Base-by-base conservation (phyloP, 2,888 invertebrate species). In the Tromatobia lineatoria region DNA sequence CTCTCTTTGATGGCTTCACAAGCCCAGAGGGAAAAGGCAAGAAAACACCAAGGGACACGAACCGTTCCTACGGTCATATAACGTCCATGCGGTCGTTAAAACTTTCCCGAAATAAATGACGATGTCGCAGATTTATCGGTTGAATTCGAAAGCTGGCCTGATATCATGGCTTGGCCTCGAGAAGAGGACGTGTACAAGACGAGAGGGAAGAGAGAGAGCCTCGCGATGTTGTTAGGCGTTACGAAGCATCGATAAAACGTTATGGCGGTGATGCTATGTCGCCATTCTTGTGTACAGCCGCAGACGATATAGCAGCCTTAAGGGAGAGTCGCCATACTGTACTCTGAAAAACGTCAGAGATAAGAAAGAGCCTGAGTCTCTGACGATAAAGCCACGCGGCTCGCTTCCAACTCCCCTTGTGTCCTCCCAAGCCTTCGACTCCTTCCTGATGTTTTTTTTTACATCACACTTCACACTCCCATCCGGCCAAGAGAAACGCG, bases 281-380 rank as follows among this genome's bases (percentile, higher is more conserved):
- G 38, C 23, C 34, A 38, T 25, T 20, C 23, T 38, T 75, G 42
- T 57, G 57, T 50, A 42, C 23, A 42, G 73, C 18, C 20, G 42
- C n/a, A 38, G 25, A 23, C 11, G 38, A 47, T 76, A 50, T 71
- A 61, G 8, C 47, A 18, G 1, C 54, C 11, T 13, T 54, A 54
- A 15, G 57, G 54, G 20, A 69, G n/a, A 45, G 52, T 38, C 45
- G 52, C 50, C 75, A 75, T 78, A 81, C 70, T 61, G 81, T 74
- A 78, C 70, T 78, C 64, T 74, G 29, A 79, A 84, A 79, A 75
- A 78, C 64, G 84, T 85, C 81, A 70, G 74, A 79, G 84, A 81
- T 85, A 85, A 85, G 84, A 81, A 79, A 81, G 66, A 47, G 75
- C 54, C 80, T 75, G 74, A 78, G 54, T 74, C 61, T 78, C 73